These are phyloP conservation scores for Lagorchestes hirsutus DNA, from an alignment of 2,797 vertebrate species.

Conservation along the genomic window DNA sequence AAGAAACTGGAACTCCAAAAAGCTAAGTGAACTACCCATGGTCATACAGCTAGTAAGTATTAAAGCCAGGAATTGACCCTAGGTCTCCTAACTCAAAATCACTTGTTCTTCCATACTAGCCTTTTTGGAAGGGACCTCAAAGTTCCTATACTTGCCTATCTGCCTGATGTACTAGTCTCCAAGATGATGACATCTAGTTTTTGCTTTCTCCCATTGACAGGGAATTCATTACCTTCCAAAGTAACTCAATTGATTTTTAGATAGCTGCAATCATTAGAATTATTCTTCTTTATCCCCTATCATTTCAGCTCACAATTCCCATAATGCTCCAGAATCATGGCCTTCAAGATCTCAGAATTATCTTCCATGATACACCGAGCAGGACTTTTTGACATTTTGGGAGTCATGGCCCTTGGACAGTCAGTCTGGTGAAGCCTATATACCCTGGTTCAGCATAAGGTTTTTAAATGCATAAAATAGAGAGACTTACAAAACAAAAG, in stretches of 20 bases:
- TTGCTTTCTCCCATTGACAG: not conserved
- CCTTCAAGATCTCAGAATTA: not conserved
- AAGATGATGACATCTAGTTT: not conserved
- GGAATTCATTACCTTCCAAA: not conserved
- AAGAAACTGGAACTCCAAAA: not conserved
- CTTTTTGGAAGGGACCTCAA: not conserved
- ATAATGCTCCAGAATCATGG: not conserved
- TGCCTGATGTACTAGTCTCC: not conserved
- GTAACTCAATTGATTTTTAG: not conserved
- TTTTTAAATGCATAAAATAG: not conserved
- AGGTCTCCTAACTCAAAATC: not conserved
- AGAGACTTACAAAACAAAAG: not conserved
- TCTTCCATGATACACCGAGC: not conserved
- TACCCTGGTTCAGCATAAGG: not conserved
- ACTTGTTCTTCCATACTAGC: not conserved
- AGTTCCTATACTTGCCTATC: not conserved
- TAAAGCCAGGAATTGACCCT: not conserved
- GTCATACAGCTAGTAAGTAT: not conserved
- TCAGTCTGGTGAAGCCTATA: not conserved
- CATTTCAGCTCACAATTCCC: not conserved
- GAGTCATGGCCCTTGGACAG: not conserved
- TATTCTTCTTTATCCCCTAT: not conserved
- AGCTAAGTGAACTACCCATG: not conserved
- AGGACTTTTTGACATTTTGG: not conserved
- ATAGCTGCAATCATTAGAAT: not conserved